Conservation (phyloP, 2,797 vertebrate genomes). For the Sebastes trivittatus region DNA sequence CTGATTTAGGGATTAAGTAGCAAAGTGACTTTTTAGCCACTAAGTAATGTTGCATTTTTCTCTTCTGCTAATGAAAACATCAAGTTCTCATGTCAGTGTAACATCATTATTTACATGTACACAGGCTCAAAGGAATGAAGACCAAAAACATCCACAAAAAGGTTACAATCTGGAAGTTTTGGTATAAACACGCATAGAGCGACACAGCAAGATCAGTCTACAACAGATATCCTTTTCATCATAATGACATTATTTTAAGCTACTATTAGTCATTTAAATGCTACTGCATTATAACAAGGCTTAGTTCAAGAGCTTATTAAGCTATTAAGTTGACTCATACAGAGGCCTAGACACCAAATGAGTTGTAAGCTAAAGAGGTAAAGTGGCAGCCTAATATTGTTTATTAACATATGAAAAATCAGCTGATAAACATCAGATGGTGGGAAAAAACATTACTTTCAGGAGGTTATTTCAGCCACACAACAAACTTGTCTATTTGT, state of each 20-base stretch:
- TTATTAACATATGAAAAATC: neutral
- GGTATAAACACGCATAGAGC: slow-evolving; percentile 36
- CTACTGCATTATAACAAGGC: slow-evolving; percentile 4
- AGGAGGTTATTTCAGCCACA: neutral
- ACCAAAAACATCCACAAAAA: slow-evolving; percentile 29
- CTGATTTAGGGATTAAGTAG: neutral
- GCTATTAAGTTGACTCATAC: slow-evolving; percentile 5
- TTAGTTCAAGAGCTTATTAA: neutral
- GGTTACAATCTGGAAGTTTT: slow-evolving; percentile 21
- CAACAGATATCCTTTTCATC: slow-evolving; percentile 23
- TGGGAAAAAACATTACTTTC: neutral
- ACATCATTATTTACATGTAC: slow-evolving; percentile 42
- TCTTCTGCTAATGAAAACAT: neutral
- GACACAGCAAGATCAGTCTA: slow-evolving; percentile 24
- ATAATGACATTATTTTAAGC: slow-evolving; percentile 19
- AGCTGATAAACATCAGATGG: neutral
- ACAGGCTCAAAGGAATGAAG: slow-evolving; percentile 23
- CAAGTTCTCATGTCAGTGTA: neutral
- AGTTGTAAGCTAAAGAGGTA: neutral
- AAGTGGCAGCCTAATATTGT: neutral
- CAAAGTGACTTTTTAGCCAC: neutral
- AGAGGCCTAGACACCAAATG: neutral
- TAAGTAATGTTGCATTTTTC: neutral
- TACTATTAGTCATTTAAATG: slow-evolving; percentile 4
- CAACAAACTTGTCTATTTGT: neutral